Base-by-base conservation (phyloP, 2,797 vertebrate genomes). In the Acrocephalus scirpaceus region DNA sequence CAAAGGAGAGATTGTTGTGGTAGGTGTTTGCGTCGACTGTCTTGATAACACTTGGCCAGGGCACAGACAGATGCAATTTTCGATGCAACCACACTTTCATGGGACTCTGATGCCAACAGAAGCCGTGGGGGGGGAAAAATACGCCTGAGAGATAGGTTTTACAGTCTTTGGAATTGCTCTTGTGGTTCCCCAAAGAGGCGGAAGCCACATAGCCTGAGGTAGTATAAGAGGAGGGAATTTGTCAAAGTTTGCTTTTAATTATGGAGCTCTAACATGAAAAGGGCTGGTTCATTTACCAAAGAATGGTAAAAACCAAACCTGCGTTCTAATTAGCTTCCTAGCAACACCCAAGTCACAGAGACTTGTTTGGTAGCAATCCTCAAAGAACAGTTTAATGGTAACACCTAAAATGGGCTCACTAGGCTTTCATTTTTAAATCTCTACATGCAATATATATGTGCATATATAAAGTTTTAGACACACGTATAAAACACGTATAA, bases 1-100 rank as follows among this genome's bases (percentile, higher is more conserved):
- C 90, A 96, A 93, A 95, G 90, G 57, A 74, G 86, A 91, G 75
- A 29, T 84, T 94, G 82, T 93, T 96, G 88, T 92, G 90, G 92
- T 96, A 93, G 86, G 88, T 62, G 4, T 80, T 94, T 91, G 70
- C 61, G 45, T 94, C 85, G 50, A 65, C 92, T 93, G 56, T 85
- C 88, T 79, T 90, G 45, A 67, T 83, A 83, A 26, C 72, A 3
- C 48, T 95, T 92, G 89, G 72, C 80, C 7, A 16, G 53, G 67
- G 26, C 69, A 67, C 34, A 91, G 51, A 34, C 57, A 72, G 62
- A 70, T 84, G 81, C n/a, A 48, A 19, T 77, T 95, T 80, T 62
- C 47, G 81, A 4, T 30, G 32, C 65, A 90, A 62, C 32, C 21
- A 1, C 8, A 8, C 54, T 94, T 93, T 79, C 34, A 27, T 26